Evolutionary conservation across 1,140 invertebrate genomes (phyloP).

Genomic region (Eubasilissa regina): DNA sequence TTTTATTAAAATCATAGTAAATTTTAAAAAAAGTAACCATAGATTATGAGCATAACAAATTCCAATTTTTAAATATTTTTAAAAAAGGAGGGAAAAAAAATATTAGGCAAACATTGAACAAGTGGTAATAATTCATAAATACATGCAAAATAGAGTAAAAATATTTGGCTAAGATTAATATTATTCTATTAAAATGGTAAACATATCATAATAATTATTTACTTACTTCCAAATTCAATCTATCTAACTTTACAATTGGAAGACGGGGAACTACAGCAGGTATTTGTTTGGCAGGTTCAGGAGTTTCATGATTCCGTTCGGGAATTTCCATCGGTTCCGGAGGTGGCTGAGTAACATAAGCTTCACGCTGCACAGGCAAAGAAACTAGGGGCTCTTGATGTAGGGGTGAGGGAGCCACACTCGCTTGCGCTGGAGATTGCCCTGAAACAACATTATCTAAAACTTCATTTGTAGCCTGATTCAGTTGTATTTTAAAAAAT

Average conservation of each 20-base stretch:
- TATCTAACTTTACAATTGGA: conserved; percentile 59
- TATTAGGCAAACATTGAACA: too few species aligned
- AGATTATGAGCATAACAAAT: too few species aligned
- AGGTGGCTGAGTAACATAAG: conserved; percentile 65
- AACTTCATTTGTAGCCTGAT: conserved; percentile 23
- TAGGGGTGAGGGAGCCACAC: conserved; percentile 71
- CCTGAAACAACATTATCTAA: conserved; percentile 62
- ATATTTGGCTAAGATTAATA: too few species aligned
- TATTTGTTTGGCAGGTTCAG: conserved; percentile 63
- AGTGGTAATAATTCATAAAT: background rate
- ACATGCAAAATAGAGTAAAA: background rate
- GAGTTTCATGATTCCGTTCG: conserved; percentile 43
- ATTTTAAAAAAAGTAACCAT: too few species aligned
- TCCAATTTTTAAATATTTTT: too few species aligned
- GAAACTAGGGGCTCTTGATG: conserved; percentile 69
- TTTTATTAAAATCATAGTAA: too few species aligned
- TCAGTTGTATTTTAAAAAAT: conserved; percentile 14
- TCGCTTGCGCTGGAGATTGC: conserved; percentile 74
- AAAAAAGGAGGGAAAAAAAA: too few species aligned
- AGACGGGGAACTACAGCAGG: conserved; percentile 67
- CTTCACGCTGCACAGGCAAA: conserved; percentile 71
- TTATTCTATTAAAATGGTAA: background rate
- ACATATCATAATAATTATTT: background rate
- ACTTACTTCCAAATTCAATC: conserved; percentile 59
- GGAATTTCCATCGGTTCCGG: conserved; percentile 64